Conservation (phyloP, 2,888 invertebrate genomes). For the Blera fallax region DNA sequence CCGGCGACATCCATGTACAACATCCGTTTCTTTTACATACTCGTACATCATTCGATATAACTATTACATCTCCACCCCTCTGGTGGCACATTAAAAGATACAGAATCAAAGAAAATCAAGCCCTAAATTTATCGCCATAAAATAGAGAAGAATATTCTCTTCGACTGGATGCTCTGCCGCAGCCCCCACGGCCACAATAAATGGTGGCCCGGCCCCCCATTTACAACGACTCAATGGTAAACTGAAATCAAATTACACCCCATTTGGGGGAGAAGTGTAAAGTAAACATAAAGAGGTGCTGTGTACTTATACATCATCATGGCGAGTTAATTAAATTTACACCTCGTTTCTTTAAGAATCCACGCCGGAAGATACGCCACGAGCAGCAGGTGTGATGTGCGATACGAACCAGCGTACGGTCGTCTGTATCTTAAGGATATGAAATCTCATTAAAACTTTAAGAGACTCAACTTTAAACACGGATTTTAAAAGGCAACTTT, state of each 20-base stretch:
- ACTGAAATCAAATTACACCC: conserved; percentile 69
- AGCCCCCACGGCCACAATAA: conserved; percentile 47
- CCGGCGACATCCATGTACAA: conserved; percentile 57
- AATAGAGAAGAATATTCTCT: conserved; percentile 38
- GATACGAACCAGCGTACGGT: conserved; percentile 23
- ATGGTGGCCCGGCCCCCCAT: conserved; percentile 62
- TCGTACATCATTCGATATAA: conserved; percentile 7
- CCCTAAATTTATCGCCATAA: conserved; percentile 56
- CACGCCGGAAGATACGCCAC: conserved; percentile 44
- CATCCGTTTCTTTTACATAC: conserved; percentile 52
- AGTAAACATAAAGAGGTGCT: conserved; percentile 68
- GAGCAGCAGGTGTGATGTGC: conserved; percentile 38
- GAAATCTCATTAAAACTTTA: conserved; percentile 55
- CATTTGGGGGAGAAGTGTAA: conserved; percentile 60
- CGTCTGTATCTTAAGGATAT: conserved; percentile 22
- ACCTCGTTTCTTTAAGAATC: conserved; percentile 66
- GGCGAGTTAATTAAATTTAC: conserved; percentile 72
- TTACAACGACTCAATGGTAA: conserved; percentile 53
- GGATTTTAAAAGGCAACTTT: conserved; percentile 15
- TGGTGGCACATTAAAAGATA: conserved; percentile 35
- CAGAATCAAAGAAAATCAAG: conserved; percentile 56
- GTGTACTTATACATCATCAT: conserved; percentile 68
- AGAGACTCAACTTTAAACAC: conserved; percentile 35
- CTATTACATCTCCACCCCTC: neutral
- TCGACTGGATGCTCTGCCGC: conserved; percentile 1